phyloP scores from a whole-genome alignment of 2,888 invertebrate species.

The Siphonodentalium dalli region DNA sequence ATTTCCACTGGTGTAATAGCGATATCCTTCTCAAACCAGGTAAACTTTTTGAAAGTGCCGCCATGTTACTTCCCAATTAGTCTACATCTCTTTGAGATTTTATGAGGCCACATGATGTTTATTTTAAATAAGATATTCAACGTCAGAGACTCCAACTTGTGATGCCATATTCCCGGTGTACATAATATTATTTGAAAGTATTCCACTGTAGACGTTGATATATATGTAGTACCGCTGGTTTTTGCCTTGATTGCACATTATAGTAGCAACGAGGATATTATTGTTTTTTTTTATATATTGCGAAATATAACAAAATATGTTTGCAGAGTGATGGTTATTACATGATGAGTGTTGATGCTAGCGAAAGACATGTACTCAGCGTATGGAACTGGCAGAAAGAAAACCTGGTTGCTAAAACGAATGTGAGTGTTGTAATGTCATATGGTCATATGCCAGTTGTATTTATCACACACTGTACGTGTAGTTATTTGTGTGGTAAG shows the following conservation, averaged over 20 bases:
- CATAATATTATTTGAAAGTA: too few relatives aligned
- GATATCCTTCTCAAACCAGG: constrained; percentile 74
- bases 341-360: constrained; percentile 87
- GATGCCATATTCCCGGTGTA: too few relatives aligned
- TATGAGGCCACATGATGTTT: too few relatives aligned
- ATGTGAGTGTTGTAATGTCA: constrained; percentile 71
- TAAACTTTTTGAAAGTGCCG: constrained; percentile 20
- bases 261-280: neutral
- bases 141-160: too few relatives aligned
- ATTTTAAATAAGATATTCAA: too few relatives aligned
- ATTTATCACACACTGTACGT: too few relatives aligned
- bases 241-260: neutral
- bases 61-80: too few relatives aligned
- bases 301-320: constrained; percentile 15
- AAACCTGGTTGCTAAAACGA: constrained; percentile 91
- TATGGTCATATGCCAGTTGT: too few relatives aligned
- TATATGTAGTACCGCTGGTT: too few relatives aligned
- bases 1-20: constrained; percentile 86
- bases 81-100: too few relatives aligned
- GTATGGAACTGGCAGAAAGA: constrained; percentile 93
- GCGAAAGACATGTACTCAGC: constrained; percentile 86
- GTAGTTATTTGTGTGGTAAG: too few relatives aligned
- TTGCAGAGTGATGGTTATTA: constrained; percentile 87
- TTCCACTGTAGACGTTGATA: too few relatives aligned
- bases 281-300: neutral